Base-by-base conservation (phyloP, 2,888 invertebrate genomes). In the Lithophane socia region DNA sequence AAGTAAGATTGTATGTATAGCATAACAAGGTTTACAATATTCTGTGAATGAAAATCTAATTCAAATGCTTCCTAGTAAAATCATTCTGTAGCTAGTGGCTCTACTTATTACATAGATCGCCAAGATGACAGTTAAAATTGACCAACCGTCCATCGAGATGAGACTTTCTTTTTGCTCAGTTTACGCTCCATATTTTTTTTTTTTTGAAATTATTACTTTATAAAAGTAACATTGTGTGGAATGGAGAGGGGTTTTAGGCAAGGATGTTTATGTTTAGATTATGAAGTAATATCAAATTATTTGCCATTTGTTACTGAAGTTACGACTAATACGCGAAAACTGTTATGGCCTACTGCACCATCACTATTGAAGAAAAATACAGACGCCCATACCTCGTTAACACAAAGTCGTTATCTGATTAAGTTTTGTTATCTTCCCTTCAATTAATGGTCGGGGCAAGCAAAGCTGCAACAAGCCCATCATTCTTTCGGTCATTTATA, bases 101-200 rank as follows among this genome's bases (percentile, higher is more conserved):
- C 54, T 65, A 56, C 29, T 60, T 58, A 60, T n/a, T 66, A 68
- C 37, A 24, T 70, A 70, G n/a, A 67, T 69, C n/a, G 37, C 66
- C 63, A 56, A 76, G 52, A 63, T 64, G 67, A 54, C 58, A 47
- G 37, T 73, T 16, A 24, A 60, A 56, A 54, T 68, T 79, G 60
- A 79, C 70, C 66, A 74, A 67, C 80, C 80, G 75, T 80, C 76
- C 72, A 77, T 77, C 54, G 37, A 72, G 58, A 68, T 71, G 63
- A 70, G 61, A 80, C 60, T 66, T 78, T 71, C 66, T 68, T 80
- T 81, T 87, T 88, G 83, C 88, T 87, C 87, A 87, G 79, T 67
- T 80, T 80, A 83, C 44, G 44, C 65, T 75, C 66, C 67, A 65
- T 37, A 37, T 29, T 2, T 67, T 47, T 54, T 24, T 74, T 68